These are phyloP conservation scores for Gnathonemus echidnorhynchus DNA, from an alignment of 2,113 vertebrate species.

Conservation along the genomic window DNA sequence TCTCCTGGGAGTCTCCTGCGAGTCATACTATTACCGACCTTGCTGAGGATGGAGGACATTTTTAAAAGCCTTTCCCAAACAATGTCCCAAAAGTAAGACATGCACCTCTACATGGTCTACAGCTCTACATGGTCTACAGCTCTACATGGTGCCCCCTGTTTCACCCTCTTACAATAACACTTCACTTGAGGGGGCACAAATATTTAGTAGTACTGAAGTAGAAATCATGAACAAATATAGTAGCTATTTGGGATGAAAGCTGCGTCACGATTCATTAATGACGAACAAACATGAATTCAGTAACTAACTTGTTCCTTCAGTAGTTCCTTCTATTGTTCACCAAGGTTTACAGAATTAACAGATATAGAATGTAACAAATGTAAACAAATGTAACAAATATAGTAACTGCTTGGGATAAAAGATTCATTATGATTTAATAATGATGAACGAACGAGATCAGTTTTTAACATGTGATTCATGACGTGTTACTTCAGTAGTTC, in stretches of 20 bases:
- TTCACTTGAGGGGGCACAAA: neutral
- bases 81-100: neutral
- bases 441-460: too few species aligned
- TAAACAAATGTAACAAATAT: too few species aligned
- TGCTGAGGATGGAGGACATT: neutral
- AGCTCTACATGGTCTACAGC: too few species aligned
- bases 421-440: too few species aligned
- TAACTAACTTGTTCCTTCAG: neutral
- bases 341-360: neutral
- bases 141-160: neutral
- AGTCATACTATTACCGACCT: neutral
- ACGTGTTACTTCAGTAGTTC: too few species aligned
- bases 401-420: too few species aligned
- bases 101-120: neutral
- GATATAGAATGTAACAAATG: neutral
- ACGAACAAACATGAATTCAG: neutral
- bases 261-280: neutral
- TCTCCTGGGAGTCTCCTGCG: neutral
- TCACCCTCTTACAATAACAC: neutral
- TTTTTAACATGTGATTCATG: too few species aligned
- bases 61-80: neutral
- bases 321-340: neutral
- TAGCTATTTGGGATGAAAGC: neutral
- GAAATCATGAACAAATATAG: neutral
- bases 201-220: neutral